These are phyloP conservation scores for Pachyramphus minor DNA, from an alignment of 2,113 vertebrate species.

Conservation along the genomic window DNA sequence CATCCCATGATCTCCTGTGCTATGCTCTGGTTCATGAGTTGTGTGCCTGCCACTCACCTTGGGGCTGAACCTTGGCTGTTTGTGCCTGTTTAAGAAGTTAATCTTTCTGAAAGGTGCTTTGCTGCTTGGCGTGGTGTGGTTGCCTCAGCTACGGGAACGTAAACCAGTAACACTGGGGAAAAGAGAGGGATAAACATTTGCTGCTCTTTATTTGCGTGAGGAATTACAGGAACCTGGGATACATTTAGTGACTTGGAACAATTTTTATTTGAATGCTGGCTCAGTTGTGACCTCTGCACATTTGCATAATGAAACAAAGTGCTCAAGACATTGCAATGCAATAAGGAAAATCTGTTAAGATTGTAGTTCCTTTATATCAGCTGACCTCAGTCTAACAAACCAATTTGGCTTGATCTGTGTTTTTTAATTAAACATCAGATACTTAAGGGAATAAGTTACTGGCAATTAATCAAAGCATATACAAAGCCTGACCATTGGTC, in stretches of 20 bases:
- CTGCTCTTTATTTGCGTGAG: neutral
- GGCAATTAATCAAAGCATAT: neutral
- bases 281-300: neutral
- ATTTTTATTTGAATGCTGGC: neutral
- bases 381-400: neutral
- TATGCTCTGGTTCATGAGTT: neutral
- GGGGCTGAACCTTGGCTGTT: neutral
- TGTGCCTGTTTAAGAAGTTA: slow-evolving; percentile 25
- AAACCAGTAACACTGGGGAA: neutral
- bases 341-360: neutral
- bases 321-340: neutral
- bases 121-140: neutral
- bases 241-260: slow-evolving; percentile 13
- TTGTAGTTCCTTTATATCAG: neutral
- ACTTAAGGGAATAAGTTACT: neutral
- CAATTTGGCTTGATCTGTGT: neutral
- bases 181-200: neutral
- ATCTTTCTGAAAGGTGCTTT: neutral
- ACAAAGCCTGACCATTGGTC: neutral
- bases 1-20: neutral
- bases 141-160: neutral
- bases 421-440: slow-evolving; percentile 1
- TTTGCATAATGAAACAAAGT: neutral
- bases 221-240: slow-evolving; percentile 11
- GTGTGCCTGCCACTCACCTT: neutral